Base-by-base conservation (phyloP, 2,888 invertebrate genomes). In the Epiblema foenella region DNA sequence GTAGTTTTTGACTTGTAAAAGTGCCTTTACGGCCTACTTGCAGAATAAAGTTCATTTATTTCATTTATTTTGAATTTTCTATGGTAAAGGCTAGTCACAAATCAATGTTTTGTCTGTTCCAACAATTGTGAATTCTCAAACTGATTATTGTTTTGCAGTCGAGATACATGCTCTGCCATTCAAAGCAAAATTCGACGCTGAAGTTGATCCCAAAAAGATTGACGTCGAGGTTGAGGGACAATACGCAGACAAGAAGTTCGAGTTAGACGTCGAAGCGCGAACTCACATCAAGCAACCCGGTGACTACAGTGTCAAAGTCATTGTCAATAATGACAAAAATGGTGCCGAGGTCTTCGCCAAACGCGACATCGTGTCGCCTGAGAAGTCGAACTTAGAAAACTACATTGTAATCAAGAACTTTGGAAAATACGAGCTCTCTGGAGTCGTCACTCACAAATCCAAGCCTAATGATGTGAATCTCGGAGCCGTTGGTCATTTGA, bases 351-450 rank as follows among this genome's bases (percentile, higher is more conserved):
- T 95, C 0, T 91, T 95, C 75, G 87, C 94, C 0, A 95, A 94
- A 76, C 93, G 96, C 18, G 94, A 94, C 54, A 89, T 95, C 2
- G 81, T 94, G 0, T 94, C 93, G 0, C 85, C 88, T 15, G 91
- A 94, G 39, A 95, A 95, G 80, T 95, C 95, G 0, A 95, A 96
- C 80, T 92, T 95, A 54, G 93, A 94, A 54, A 95, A 95, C 78
- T 93, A 93, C 49, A 73, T 96, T 10, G 91, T 93, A 5, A 77
- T 96, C 17, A 94, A 94, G 37, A 94, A 94, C 58, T 93, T 95
- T 12, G 95, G 95, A 64, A 96, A 94, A 80, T 94, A 95, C 78
- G 95, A 95, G 78, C 85, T 95, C 0, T 94, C 94, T 37, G 95
- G 95, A 60, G 92, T 94, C 0, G 86, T 96, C 0, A 86, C 89